Evolutionary conservation across 2,113 vertebrate genomes (phyloP).

Genomic region (Nyctereutes procyonoides): DNA sequence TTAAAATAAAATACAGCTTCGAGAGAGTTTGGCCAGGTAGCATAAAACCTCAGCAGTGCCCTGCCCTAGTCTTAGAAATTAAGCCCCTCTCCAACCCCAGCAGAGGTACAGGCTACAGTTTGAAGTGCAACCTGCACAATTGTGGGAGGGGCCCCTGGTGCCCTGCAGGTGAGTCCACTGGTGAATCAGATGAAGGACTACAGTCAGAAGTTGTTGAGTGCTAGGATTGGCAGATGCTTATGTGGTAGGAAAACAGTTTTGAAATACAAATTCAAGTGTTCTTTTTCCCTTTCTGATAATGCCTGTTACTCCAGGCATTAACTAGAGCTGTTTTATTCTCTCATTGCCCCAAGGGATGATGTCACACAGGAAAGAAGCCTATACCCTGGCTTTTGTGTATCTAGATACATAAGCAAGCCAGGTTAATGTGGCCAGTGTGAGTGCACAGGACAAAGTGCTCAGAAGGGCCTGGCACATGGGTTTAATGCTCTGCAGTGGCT

Average conservation of each 20-base stretch:
- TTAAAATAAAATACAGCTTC: slow-evolving; percentile 1
- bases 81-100: background rate
- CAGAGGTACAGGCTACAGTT: background rate
- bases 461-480: background rate
- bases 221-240: background rate
- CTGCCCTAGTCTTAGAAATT: background rate
- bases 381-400: background rate
- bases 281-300: background rate
- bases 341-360: background rate
- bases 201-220: background rate
- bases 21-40: background rate
- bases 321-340: background rate
- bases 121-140: background rate
- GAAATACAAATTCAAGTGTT: background rate
- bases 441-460: too few species aligned
- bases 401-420: too few species aligned
- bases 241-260: background rate
- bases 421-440: rapidly evolving
- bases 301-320: background rate
- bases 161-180: background rate
- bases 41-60: background rate
- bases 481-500: background rate
- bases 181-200: background rate
- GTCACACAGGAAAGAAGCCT: background rate
- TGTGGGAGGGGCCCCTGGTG: background rate